These are phyloP conservation scores for Characodon lateralis DNA, from an alignment of 2,797 vertebrate species.

Conservation along the genomic window DNA sequence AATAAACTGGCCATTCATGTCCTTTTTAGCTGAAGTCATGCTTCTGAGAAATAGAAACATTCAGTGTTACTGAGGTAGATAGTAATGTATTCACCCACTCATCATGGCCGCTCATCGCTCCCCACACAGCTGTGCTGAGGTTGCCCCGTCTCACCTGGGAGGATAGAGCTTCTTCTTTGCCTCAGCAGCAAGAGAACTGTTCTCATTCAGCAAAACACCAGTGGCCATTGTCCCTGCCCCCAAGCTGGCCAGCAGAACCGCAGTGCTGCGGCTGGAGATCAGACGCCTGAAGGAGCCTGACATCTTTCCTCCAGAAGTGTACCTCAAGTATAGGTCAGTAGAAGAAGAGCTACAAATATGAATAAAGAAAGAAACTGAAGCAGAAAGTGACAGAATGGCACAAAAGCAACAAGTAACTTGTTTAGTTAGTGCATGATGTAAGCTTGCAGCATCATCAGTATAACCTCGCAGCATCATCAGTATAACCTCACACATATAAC, in stretches of 20 bases:
- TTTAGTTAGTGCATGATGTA: not conserved
- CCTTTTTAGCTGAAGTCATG: not conserved
- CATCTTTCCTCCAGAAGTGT: conserved; percentile 75
- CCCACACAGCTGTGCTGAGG: not conserved
- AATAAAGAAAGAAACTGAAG: not conserved
- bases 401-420: not conserved
- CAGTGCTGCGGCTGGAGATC: conserved; percentile 82
- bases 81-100: conserved; percentile 13
- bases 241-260: conserved; percentile 83
- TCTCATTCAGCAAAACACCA: conserved; percentile 81
- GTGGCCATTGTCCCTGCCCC: conserved; percentile 84
- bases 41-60: not conserved
- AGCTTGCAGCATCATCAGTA: not conserved
- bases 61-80: conserved; percentile 12
- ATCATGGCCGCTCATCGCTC: conserved; percentile 7
- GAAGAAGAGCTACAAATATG: conserved; percentile 37
- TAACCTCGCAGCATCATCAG: not conserved
- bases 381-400: too few relatives aligned
- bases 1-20: not conserved
- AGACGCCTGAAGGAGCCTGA: conserved; percentile 86
- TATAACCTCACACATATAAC: not conserved
- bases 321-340: conserved; percentile 9
- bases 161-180: conserved; percentile 85
- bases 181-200: conserved; percentile 69
- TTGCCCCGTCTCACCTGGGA: conserved; percentile 78